Evolutionary conservation across 1,140 invertebrate species (phyloP), one percentile per base, ranked within the genome.

Genomic region (Solenopsis fugax): DNA sequence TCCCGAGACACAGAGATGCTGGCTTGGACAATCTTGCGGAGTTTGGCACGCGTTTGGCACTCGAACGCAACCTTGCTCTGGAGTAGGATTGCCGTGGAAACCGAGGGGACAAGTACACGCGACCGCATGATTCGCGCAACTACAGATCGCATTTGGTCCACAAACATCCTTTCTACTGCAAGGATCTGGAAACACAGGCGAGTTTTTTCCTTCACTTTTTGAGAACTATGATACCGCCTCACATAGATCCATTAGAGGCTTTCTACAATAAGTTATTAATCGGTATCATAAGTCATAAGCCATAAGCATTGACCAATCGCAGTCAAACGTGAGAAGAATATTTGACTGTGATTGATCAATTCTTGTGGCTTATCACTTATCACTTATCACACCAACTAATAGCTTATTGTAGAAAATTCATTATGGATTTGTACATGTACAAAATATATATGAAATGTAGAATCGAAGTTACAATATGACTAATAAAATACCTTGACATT

Each of bases 61-160:
- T 90, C 98, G 95, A 13, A 98, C 97, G 92, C 98, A 99, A 3
- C 98, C 98, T 95, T 98, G 97, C 92, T 98, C 96, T 4, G 98
- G 97, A n/a, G 97, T 97, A n/a, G 98, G 98, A 90, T 97, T 98
- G 6, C 97, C 98, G 93, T 97, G 97, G 93, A 98, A 98, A 50
- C 98, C 97, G 48, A 96, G 93, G 0, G 98, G 98, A 93, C 98
- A 99, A 67, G 96, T 96, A 93, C 98, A 99, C 34, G 96, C 95
- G 2, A 97, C 97, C 21, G 95, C 95, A 91, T 98, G 97, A 91
- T 98, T 96, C 21, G 96, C 92, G 90, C 97, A 97, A 64, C 96
- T 96, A 93, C 98, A 98, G 41, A 97, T 95, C 7, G 98, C 97
- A 94, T 99, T 99, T 2, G 97, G 97, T 16, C 98, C 98, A 94